Evolutionary conservation across 2,797 vertebrate genomes (phyloP).

Genomic region (Antennarius maculatus): DNA sequence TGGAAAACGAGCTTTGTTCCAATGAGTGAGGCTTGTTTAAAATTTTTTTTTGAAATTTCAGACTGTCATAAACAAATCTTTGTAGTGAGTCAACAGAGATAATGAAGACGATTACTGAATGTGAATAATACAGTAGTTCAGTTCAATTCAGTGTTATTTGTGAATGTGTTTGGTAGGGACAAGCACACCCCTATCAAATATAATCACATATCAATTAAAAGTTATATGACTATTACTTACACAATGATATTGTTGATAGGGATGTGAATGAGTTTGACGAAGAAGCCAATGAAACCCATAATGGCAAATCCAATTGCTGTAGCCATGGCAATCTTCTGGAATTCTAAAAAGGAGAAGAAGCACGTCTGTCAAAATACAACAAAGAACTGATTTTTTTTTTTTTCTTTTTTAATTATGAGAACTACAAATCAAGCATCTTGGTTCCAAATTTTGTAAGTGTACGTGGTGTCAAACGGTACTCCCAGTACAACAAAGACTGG

Average conservation of each 20-base stretch:
- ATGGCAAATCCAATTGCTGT: constrained; percentile 99
- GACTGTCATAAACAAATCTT: too few relatives aligned
- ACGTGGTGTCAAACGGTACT: not conserved
- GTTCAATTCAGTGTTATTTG: too few relatives aligned
- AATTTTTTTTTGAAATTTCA: too few relatives aligned
- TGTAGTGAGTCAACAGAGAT: too few relatives aligned
- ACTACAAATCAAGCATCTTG: fast-evolving
- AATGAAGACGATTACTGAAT: too few relatives aligned
- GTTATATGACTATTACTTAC: constrained; percentile 79
- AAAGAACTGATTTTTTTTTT: too few relatives aligned
- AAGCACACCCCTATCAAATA: too few relatives aligned
- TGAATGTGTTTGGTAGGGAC: too few relatives aligned
- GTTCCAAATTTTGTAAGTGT: fast-evolving
- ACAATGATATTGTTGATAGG: constrained; percentile 99
- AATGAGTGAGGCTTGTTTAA: too few relatives aligned
- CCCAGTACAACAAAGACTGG: not conserved
- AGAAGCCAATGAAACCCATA: constrained; percentile 99
- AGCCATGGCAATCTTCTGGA: constrained; percentile 99
- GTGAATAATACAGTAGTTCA: too few relatives aligned
- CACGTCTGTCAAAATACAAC: not conserved
- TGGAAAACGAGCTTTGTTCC: too few relatives aligned
- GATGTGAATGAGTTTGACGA: constrained; percentile 98
- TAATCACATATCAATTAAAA: too few relatives aligned
- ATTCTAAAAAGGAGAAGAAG: constrained; percentile 79
- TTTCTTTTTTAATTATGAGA: fast-evolving